Evolutionary conservation across 1,140 invertebrate species (phyloP), one percentile per base, ranked within the genome.

Genomic region (Panagrolaimus sp.): DNA sequence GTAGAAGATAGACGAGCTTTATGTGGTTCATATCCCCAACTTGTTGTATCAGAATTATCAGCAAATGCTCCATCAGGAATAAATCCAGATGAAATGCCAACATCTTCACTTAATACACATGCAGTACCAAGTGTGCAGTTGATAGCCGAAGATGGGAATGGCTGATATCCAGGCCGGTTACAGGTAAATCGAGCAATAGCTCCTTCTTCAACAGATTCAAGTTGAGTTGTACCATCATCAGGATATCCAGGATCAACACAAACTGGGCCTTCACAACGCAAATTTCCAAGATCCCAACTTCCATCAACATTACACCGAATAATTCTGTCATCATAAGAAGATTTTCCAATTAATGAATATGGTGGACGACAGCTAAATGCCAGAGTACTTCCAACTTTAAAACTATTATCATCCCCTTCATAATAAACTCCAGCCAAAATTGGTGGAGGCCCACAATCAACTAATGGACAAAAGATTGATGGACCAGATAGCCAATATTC

Each of bases 291-390:
- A 85, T 97, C 94, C 94, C 94, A 97, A 63, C 92, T 89, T 8
- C 91, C 92, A 82, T 93, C 92, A 1, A 89, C 89, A 85, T 91
- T 90, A 84, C 93, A 97, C 44, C 90, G 88, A 0, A 96, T 92
- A 20, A 93, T 89, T 80, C 93, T 93, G 77, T 96, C 92, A 74
- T 92, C 90, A 74, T 89, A 89, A 44, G 88, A 90, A 0, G 91
- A 93, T 86, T 94, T 91, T 4, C 93, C 93, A 31, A 92, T 92
- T 25, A 96, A 84, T 79, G 91, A 92, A 82, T 96, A 96, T 0
- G 93, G 95, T 78, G 94, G 91, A 85, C 96, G 92, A 82, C 94
- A 97, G 44, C 91, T 91, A 82, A 98, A 96, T 86, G 91, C 92
- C 85, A 96, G 96, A 1, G 89, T 69, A 9, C 69, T 68, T 23